Conservation (phyloP, 2,797 vertebrate genomes). For the Bucorvus abyssinicus region DNA sequence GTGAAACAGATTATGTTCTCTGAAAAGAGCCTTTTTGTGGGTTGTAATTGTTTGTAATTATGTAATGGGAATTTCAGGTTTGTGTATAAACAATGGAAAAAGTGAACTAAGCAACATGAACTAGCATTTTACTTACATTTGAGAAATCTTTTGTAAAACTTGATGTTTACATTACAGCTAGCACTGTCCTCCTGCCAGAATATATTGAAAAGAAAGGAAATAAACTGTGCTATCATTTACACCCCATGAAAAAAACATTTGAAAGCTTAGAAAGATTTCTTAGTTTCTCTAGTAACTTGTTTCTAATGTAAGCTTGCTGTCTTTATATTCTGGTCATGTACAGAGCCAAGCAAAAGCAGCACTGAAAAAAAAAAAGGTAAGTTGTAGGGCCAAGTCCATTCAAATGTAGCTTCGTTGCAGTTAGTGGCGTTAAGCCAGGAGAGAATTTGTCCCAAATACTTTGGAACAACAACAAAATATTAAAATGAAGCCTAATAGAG, state of each 20-base stretch:
- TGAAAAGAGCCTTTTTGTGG: background rate
- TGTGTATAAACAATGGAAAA: background rate
- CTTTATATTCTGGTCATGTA: constrained; percentile 31
- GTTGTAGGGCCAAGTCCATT: background rate
- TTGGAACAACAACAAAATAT: background rate
- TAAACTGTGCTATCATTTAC: constrained; percentile 23
- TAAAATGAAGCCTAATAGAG: background rate
- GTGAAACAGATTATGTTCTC: background rate
- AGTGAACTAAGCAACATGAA: background rate
- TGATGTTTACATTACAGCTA: constrained; percentile 11
- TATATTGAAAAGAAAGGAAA: constrained; percentile 47
- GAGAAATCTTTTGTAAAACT: constrained; percentile 17
- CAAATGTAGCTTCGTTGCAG: background rate
- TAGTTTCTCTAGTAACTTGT: background rate
- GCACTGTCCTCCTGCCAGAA: background rate
- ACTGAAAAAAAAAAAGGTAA: background rate
- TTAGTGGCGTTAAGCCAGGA: background rate
- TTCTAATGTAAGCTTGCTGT: constrained; percentile 8
- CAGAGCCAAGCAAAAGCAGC: background rate
- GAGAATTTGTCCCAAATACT: background rate
- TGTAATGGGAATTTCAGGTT: background rate
- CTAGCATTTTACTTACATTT: background rate
- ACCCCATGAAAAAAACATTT: constrained; percentile 25
- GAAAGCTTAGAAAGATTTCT: constrained; percentile 35
- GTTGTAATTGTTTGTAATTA: background rate